Evolutionary conservation across 2,888 invertebrate genomes (phyloP), one percentile per base, ranked within the genome.

Genomic region (Megamerina dolium): DNA sequence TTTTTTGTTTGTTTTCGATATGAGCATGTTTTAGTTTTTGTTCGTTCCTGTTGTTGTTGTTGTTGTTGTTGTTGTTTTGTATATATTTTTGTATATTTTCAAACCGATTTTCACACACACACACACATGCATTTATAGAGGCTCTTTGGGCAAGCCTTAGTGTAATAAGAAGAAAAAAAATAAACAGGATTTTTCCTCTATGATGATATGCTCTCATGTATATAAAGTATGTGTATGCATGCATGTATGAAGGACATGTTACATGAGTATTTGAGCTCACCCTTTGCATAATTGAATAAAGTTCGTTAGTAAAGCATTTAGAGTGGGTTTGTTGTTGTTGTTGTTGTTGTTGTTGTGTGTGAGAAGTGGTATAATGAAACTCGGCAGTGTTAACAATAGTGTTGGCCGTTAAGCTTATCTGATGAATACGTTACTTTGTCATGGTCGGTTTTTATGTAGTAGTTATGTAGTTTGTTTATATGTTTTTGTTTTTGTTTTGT

Each of bases 251-350:
- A 34, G 17, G 23, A 34, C 27, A 20, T 27, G 17, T 33, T 19
- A 34, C 33, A 27, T 40, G 33, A 27, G 26, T 34, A 34, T 26
- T 23, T 23, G 23, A 8, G 19, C 36, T 29, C 41, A 27, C 31
- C 44, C 41, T 45, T 43, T 47, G 50, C 47, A 50, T 50, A 50
- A 50, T 50, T 50, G 47, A 50, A 50, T 50, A 50, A 50, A 50
- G 50, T 49, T 49, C 49, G 49, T 49, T 49, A 46, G 49, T 35
- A 49, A 41, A 41, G 49, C 41, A 49, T 49, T 49, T 46, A 49
- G 49, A 42, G 46, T 33, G 10, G 10, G 8, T 23, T 23, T 23
- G 23, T 23, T 23, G 6, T 23, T 6, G 6, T 23, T 10, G 6
- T 23, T 10, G 10, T 8, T 23, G 23, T 23, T 6, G 6, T 23